A percentile compares a stretch with the other conserved stretches of the same genome.
Evolutionary conservation across 2,888 invertebrate genomes (phyloP).

Genomic region (Perithous albicinctus): DNA sequence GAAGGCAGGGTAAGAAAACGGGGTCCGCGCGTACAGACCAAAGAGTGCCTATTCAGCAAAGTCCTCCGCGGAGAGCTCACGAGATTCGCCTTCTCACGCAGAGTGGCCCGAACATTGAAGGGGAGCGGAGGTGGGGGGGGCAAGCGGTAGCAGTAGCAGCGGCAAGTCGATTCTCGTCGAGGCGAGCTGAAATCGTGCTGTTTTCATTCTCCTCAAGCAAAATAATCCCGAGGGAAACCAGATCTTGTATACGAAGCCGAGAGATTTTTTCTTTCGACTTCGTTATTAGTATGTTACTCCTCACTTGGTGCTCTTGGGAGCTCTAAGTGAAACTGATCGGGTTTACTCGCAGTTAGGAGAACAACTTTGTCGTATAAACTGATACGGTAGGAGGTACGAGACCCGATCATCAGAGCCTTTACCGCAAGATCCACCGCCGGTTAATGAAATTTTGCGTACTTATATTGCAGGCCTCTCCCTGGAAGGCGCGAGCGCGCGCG

Average conservation of each 20-base stretch:
- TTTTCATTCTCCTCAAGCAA: neutral
- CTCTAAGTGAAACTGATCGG: neutral
- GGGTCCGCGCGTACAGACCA: slow-evolving; percentile 14
- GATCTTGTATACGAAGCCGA: neutral
- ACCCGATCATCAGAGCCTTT: slow-evolving; percentile 13
- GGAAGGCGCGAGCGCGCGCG: no score
- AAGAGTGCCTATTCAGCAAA: neutral
- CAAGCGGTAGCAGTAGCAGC: no score
- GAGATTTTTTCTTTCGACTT: neutral
- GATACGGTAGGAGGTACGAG: slow-evolving; percentile 4
- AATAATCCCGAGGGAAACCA: neutral
- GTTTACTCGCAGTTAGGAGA: neutral
- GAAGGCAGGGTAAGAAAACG: slow-evolving; percentile 34
- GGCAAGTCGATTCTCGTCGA: slow-evolving; percentile 7
- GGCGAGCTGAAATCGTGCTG: neutral
- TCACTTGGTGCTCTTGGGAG: neutral
- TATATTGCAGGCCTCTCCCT: slow-evolving; percentile 24
- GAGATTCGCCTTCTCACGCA: slow-evolving; percentile 28
- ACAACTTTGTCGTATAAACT: neutral
- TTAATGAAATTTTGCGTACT: slow-evolving; percentile 36
- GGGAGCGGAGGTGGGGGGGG: no score
- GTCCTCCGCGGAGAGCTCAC: neutral
- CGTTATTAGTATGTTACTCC: neutral
- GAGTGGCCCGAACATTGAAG: no score
- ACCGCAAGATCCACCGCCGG: neutral